Conservation (phyloP, 2,888 invertebrate species). For the Baronia brevicornis region DNA sequence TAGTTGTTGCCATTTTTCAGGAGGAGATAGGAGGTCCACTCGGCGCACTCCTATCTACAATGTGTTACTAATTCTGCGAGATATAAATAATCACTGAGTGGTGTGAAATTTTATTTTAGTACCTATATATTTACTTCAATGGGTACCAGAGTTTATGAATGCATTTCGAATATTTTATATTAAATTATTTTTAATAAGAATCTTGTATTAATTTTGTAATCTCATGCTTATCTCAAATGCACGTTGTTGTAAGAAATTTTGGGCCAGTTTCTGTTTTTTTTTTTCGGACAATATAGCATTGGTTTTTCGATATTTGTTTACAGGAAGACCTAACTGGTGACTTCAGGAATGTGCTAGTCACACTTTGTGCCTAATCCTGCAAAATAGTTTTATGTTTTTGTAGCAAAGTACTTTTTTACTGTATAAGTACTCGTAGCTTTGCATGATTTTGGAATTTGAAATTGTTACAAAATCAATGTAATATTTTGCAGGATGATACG, state of each 20-base stretch:
- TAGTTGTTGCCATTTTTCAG: slow-evolving; percentile 76
- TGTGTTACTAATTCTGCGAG: slow-evolving; percentile 73
- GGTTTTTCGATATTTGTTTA: slow-evolving; percentile 61
- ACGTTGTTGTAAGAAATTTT: slow-evolving; percentile 53
- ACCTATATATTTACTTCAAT: slow-evolving; percentile 15
- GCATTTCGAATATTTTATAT: slow-evolving; percentile 26
- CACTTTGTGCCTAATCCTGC: slow-evolving; percentile 71
- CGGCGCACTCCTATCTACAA: slow-evolving; percentile 79
- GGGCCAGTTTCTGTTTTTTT: slow-evolving; percentile 57
- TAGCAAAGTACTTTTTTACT: slow-evolving; percentile 38
- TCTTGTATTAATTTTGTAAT: slow-evolving; percentile 24
- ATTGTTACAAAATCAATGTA: slow-evolving; percentile 43
- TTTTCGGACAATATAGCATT: slow-evolving; percentile 44
- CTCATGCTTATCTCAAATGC: slow-evolving; percentile 39
- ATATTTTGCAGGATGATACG: slow-evolving; percentile 79
- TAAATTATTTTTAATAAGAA: slow-evolving; percentile 23
- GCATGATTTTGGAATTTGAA: slow-evolving; percentile 33
- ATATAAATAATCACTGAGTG: slow-evolving; percentile 45
- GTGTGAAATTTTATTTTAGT: slow-evolving; percentile 30
- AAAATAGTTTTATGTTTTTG: slow-evolving; percentile 46
- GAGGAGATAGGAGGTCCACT: slow-evolving; percentile 79
- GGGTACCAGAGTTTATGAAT: slow-evolving; percentile 27
- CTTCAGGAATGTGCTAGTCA: slow-evolving; percentile 79
- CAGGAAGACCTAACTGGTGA: slow-evolving; percentile 82
- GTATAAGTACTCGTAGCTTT: slow-evolving; percentile 41